These are phyloP conservation scores for Spatula clypeata DNA, from an alignment of 2,797 vertebrate species.

Conservation along the genomic window DNA sequence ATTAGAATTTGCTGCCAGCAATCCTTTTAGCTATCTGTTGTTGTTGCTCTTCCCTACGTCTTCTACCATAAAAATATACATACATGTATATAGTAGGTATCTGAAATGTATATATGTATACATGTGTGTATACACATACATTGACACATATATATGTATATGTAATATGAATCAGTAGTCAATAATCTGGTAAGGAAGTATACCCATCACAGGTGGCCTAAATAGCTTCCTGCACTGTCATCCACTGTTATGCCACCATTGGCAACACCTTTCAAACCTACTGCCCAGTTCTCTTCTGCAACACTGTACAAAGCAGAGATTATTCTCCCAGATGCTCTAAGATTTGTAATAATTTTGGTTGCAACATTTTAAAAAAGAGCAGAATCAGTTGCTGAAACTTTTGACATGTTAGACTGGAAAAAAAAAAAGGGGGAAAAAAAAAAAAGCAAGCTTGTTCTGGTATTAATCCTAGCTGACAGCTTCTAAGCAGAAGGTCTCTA, in stretches of 20 bases:
- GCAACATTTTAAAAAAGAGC: background rate
- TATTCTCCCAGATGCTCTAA: background rate
- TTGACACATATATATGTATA: background rate
- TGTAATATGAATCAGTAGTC: background rate
- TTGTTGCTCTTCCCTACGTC: background rate
- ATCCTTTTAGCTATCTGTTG: background rate
- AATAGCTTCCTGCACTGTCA: background rate
- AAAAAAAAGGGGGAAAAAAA: background rate
- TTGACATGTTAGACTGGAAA: background rate
- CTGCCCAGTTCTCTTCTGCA: background rate
- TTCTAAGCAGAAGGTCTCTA: background rate
- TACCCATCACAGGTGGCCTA: background rate
- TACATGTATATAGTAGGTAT: background rate
- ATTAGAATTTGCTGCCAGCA: background rate
- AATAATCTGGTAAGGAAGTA: background rate
- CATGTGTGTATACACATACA: background rate
- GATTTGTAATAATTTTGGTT: background rate
- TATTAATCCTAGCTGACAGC: constrained; percentile 7
- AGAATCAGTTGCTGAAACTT: constrained; percentile 15
- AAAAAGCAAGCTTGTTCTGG: background rate
- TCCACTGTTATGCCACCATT: background rate
- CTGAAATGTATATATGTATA: background rate
- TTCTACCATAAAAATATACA: background rate
- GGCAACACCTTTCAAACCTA: background rate
- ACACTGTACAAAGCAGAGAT: background rate